Evolutionary conservation across 37 sponge, comb jelly and placozoan species (phyloP), one percentile per base, ranked within the genome.

Genomic region (Oopsacas minuta): DNA sequence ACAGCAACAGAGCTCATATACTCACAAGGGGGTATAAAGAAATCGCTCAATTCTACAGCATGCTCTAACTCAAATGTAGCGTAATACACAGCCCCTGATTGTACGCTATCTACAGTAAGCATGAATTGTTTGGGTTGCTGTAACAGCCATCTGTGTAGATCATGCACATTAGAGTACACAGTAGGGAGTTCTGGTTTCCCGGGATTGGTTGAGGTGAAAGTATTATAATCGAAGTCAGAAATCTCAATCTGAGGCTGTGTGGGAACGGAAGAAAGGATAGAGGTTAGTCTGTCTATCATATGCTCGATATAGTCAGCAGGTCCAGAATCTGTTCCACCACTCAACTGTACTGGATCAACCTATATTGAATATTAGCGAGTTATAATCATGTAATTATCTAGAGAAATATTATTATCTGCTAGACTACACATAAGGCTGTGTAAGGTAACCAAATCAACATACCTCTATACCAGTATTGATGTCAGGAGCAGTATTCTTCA

Each of bases 1-100:
- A 93, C 88, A 1, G 83, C 81, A 42, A 93, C 91, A 35, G 90
- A 89, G 46, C 85, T 83, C 90, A 93, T 84, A 49, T 35, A 8
- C 39, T 38, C 32, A 28, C 75, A 82, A 20, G 91, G 35, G 30
- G 90, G 91, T 36, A 93, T 89, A 84, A 87, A 86, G 69, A 93
- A 34, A 37, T 93, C 94, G 0, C 91, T 93, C 37, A 93, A 84
- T 0, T 23, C 30, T 28, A 93, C 84, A 0, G 83, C 88, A 34
- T 86, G 87, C 0, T 52, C 39, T 52, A 93, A 88, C 61, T 86
- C 86, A 23, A 93, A 82, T 39, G 87, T 75, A 25, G 86, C 92
- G 0, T 88, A 86, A 52, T 91, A 90, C 23, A 85, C 52, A 49
- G 82, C 51, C 0, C 94, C 94, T 17, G 94, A 91, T 39, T 89